These are phyloP conservation scores for Leuciscus waleckii DNA, from an alignment of 2,797 vertebrate species.

Conservation along the genomic window DNA sequence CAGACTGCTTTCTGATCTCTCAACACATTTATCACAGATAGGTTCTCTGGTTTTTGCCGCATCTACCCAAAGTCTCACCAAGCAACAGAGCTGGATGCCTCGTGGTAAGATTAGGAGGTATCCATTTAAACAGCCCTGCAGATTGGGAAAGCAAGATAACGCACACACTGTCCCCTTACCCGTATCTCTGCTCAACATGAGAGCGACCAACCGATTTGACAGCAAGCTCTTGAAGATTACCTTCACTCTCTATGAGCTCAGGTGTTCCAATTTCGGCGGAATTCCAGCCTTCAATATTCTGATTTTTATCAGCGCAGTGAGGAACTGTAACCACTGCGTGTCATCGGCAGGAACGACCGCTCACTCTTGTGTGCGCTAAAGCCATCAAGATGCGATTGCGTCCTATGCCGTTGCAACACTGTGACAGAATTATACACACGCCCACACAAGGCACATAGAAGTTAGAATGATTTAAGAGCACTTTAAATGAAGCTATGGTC, in stretches of 20 bases:
- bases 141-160: conserved; percentile 71
- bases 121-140: conserved; percentile 67
- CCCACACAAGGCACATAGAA: conserved; percentile 10
- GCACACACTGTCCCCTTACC: conserved; percentile 65
- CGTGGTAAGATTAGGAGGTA: conserved; percentile 69
- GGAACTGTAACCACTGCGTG: conserved; percentile 64
- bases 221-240: conserved; percentile 77
- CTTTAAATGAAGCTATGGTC: conserved; percentile 21
- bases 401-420: conserved; percentile 43
- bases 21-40: conserved; percentile 49
- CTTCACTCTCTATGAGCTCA: conserved; percentile 68
- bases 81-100: conserved; percentile 65
- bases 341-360: conserved; percentile 44
- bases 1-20: conserved; percentile 29
- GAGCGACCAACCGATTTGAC: conserved; percentile 68
- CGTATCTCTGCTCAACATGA: conserved; percentile 68
- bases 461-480: neutral
- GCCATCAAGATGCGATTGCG: conserved; percentile 64
- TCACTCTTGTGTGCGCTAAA: conserved; percentile 55
- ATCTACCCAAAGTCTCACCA: conserved; percentile 60
- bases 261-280: conserved; percentile 74
- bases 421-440: conserved; percentile 3
- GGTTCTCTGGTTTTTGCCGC: conserved; percentile 17
- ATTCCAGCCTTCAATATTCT: conserved; percentile 72
- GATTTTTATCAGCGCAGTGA: conserved; percentile 76